Percentiles rank a stretch among this genome's conserved stretches.
These are phyloP conservation scores for Coturnix japonica DNA, from an alignment of 2,113 vertebrate species.

Conservation along the genomic window DNA sequence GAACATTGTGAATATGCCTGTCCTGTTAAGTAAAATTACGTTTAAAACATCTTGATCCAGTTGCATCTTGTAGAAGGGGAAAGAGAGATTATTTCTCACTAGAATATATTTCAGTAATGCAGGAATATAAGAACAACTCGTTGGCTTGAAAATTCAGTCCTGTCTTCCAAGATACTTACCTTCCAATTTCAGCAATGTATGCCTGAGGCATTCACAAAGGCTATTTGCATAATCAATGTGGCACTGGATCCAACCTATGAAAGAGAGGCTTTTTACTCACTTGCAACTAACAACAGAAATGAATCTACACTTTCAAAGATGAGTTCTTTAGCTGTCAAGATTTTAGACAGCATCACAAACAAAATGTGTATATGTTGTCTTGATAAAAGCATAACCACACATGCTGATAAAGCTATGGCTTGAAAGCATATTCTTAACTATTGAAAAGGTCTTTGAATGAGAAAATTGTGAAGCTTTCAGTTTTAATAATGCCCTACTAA, in stretches of 20 bases:
- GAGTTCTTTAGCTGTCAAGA: conserved; percentile 73
- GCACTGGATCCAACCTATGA: conserved; percentile 54
- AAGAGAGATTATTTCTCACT: conserved; percentile 12
- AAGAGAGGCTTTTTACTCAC: conserved; percentile 60
- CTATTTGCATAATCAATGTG: conserved; percentile 64
- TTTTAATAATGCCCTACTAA: conserved; percentile 73
- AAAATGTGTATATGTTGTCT: conserved; percentile 68
- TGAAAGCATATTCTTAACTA: conserved; percentile 78
- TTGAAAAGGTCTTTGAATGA: conserved; percentile 73
- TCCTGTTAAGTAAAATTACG: background rate
- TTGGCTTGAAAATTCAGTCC: conserved; percentile 44
- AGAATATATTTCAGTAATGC: conserved; percentile 52
- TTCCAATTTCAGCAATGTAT: conserved; percentile 52
- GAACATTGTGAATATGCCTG: background rate
- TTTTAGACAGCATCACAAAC: conserved; percentile 74
- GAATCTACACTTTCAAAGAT: conserved; percentile 64
- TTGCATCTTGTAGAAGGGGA: background rate
- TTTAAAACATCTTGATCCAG: background rate
- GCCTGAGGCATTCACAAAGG: conserved; percentile 62
- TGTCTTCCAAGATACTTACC: conserved; percentile 59
- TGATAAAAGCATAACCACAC: conserved; percentile 63
- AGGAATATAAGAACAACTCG: conserved; percentile 28
- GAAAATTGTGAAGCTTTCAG: conserved; percentile 73
- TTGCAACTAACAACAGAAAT: conserved; percentile 45
- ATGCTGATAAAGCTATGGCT: conserved; percentile 67